phyloP scores from a whole-genome alignment of 2,888 invertebrate species.

The Caenorhabditis parvicauda region DNA sequence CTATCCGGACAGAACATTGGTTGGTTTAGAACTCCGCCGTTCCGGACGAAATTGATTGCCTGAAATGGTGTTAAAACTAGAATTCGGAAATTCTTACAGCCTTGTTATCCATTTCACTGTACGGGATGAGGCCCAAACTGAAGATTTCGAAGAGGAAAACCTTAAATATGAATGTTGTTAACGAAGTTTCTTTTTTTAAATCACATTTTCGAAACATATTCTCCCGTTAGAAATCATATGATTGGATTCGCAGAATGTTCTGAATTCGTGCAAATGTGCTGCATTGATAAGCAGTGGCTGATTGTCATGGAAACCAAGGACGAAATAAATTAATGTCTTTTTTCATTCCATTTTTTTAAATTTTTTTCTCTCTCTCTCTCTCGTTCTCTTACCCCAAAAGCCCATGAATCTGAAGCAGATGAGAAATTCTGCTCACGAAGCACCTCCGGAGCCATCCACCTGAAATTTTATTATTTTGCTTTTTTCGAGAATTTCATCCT shows the following conservation, averaged over 20 bases:
- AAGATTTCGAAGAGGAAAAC: conserved; percentile 93
- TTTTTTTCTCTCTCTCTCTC: too few species aligned
- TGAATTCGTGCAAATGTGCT: too few species aligned
- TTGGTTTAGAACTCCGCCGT: conserved; percentile 73
- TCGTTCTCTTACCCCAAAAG: too few species aligned
- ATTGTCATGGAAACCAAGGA: too few species aligned
- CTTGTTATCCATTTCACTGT: conserved; percentile 82
- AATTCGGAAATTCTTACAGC: neutral
- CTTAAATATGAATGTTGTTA: too few species aligned
- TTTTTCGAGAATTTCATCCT: neutral
- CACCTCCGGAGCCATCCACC: conserved; percentile 98
- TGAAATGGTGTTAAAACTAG: neutral
- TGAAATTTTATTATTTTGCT: conserved; percentile 36
- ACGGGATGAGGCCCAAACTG: conserved; percentile 92
- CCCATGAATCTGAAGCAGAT: conserved; percentile 93
- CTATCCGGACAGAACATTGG: conserved; percentile 79
- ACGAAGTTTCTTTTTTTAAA: too few species aligned
- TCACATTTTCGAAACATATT: conserved; percentile 60
- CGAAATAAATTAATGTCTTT: too few species aligned
- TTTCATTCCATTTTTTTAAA: too few species aligned
- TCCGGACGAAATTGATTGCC: conserved; percentile 8
- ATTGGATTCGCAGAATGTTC: too few species aligned
- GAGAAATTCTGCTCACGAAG: conserved; percentile 92
- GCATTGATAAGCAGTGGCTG: too few species aligned
- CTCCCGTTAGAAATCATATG: conserved; percentile 57